Conservation (phyloP, 1,140 invertebrate genomes). For the Venturia canescens region DNA sequence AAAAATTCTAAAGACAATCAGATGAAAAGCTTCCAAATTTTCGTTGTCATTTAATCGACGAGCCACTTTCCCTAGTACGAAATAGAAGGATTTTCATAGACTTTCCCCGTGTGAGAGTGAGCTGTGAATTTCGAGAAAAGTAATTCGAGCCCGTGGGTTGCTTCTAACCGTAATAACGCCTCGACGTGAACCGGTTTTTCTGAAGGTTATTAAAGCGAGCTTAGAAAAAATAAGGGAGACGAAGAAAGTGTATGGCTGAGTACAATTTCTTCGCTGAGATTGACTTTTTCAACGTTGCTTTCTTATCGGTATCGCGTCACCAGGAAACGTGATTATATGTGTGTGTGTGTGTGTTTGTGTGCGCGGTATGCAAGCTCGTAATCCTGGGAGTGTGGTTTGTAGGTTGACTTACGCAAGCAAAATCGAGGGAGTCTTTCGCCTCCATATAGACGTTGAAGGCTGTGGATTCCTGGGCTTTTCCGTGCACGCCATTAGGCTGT, state of each 20-base stretch:
- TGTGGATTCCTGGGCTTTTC: slow-evolving; percentile 10
- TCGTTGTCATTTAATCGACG: too few species aligned
- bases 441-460: slow-evolving; percentile 6
- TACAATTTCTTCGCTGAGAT: slow-evolving; percentile 23
- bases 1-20: too few species aligned
- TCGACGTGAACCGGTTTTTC: not conserved
- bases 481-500: slow-evolving; percentile 46
- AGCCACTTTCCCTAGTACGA: too few species aligned
- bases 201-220: not conserved
- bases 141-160: slow-evolving; percentile 1
- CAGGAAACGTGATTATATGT: not conserved
- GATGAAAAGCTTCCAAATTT: too few species aligned
- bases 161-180: not conserved
- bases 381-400: slow-evolving; percentile 23
- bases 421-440: not conserved
- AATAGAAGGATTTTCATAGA: too few species aligned
- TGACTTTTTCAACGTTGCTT: slow-evolving; percentile 26
- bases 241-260: not conserved
- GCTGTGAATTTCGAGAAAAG: not conserved
- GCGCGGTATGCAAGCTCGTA: slow-evolving; percentile 16
- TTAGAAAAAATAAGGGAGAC: not conserved
- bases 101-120: too few species aligned
- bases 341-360: not conserved
- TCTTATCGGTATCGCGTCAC: slow-evolving; percentile 32
- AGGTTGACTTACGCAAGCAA: slow-evolving; percentile 6